Evolutionary conservation across 1,140 invertebrate genomes (phyloP).

Genomic region (Vanessa atalanta): DNA sequence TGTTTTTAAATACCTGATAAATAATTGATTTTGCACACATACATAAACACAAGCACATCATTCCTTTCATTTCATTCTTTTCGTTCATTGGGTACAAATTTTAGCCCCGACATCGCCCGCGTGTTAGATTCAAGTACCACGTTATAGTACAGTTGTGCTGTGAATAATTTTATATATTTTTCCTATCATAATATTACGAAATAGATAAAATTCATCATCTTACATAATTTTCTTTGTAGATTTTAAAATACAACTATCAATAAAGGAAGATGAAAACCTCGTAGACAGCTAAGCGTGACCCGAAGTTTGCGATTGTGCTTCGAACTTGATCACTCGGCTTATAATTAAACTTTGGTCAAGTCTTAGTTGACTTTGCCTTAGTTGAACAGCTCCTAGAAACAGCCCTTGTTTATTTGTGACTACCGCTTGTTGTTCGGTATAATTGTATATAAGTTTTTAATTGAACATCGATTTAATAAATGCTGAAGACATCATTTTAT

Average conservation of each 20-base stretch:
- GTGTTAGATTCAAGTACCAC: too few relatives aligned
- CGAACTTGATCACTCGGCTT: slow-evolving; percentile 45
- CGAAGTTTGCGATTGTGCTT: slow-evolving; percentile 20
- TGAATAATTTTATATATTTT: too few relatives aligned
- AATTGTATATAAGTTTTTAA: slow-evolving; percentile 25
- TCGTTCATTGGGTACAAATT: too few relatives aligned
- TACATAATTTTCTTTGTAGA: background rate
- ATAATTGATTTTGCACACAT: too few relatives aligned
- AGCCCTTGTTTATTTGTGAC: slow-evolving; percentile 30
- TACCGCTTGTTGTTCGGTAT: slow-evolving; percentile 9
- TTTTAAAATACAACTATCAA: background rate
- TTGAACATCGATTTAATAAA: slow-evolving; percentile 8
- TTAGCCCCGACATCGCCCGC: too few relatives aligned
- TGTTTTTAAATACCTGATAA: too few relatives aligned
- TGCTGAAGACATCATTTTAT: background rate
- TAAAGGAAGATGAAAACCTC: background rate
- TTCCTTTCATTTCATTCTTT: too few relatives aligned
- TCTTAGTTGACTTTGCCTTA: slow-evolving; percentile 43
- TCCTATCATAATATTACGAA: too few relatives aligned
- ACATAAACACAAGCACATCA: too few relatives aligned
- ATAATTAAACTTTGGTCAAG: slow-evolving; percentile 51
- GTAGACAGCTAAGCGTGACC: slow-evolving; percentile 2
- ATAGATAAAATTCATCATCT: too few relatives aligned
- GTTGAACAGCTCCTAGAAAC: slow-evolving; percentile 37
- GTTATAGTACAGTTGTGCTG: too few relatives aligned